Percentiles rank a stretch among this genome's conserved stretches.
Conservation (phyloP, 2,113 vertebrate species). For the Oryzias woworae region DNA sequence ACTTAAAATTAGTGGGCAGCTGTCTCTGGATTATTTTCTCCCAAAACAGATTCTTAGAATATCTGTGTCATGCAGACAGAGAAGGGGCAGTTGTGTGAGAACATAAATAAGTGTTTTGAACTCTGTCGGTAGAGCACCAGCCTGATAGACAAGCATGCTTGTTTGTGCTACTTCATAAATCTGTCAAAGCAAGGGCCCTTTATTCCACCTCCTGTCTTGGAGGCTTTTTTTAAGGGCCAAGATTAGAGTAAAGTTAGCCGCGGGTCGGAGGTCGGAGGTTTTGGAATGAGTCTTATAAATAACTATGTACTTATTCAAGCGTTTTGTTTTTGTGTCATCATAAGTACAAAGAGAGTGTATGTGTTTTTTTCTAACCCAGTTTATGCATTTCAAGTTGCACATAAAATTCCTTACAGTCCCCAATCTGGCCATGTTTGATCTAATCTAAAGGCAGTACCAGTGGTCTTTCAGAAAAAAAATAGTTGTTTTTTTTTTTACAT, state of each 20-base stretch:
- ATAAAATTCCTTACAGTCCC: too few species aligned
- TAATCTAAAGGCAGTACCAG: too few species aligned
- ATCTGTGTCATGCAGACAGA: constrained; percentile 52
- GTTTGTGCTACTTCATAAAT: constrained; percentile 14
- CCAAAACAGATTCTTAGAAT: constrained; percentile 75
- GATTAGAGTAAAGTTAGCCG: not conserved
- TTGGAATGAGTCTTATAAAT: not conserved
- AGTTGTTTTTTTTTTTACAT: too few species aligned
- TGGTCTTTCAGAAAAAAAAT: too few species aligned
- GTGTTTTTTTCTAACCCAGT: not conserved
- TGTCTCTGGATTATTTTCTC: constrained; percentile 74
- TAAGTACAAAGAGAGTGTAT: not conserved
- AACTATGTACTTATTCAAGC: not conserved
- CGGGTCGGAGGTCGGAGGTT: not conserved
- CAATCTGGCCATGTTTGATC: too few species aligned
- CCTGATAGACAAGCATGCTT: constrained; percentile 5
- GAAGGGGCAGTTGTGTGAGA: constrained; percentile 48
- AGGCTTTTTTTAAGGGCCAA: not conserved
- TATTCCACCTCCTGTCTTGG: not conserved
- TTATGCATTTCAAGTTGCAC: not conserved
- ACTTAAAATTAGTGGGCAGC: constrained; percentile 79
- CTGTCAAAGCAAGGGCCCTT: constrained; percentile 3
- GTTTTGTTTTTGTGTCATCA: not conserved
- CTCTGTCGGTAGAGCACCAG: constrained; percentile 13
- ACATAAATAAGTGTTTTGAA: constrained; percentile 64